Evolutionary conservation across 2,797 vertebrate species (phyloP), one percentile per base, ranked within the genome.

Genomic region (Galaxias olidus): DNA sequence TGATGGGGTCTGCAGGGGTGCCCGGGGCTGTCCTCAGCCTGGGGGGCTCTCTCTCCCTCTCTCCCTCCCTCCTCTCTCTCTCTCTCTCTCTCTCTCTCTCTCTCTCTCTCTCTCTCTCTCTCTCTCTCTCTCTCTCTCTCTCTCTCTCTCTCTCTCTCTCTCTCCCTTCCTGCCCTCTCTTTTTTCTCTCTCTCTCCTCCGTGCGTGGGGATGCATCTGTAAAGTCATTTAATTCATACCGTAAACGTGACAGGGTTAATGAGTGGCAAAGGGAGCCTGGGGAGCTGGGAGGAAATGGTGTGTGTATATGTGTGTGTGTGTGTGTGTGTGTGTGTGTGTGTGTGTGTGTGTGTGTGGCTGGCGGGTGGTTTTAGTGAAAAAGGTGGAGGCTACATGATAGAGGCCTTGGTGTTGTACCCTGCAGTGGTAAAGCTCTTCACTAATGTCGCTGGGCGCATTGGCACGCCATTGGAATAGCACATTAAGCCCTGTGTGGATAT

Each of bases 201-300:
- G 71, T 81, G 82, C 77, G 79, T 87, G 87, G 75, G 75, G 86
- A 86, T 72, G 87, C 89, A 90, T 90, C 82, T 65, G 83, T 82
- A 80, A 75, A 87, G 88, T 86, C 87, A 81, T 89, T 92, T 90
- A 90, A 92, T 89, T 90, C 87, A 89, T 84, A 86, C 83, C 83
- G 59, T 88, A 89, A 90, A 89, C 81, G 83, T 90, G 91, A 92
- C 90, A 89, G 84, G 89, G 89, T 91, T 92, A 92, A 92, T 88
- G 89, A 91, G 88, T 80, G 84, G 78, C 88, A 90, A 91, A 82
- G 84, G 84, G 85, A 74, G 82, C 87, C 89, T 85, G 73, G 91
- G 90, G 90, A 90, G 80, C 63, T 12, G 7, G 48, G 50, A 65
- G 45, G 44, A n/a, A 46, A 49, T 19, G 13, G 43, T 46, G 54